Conservation (phyloP, 2,888 invertebrate species). For the Linyphia triangularis region DNA sequence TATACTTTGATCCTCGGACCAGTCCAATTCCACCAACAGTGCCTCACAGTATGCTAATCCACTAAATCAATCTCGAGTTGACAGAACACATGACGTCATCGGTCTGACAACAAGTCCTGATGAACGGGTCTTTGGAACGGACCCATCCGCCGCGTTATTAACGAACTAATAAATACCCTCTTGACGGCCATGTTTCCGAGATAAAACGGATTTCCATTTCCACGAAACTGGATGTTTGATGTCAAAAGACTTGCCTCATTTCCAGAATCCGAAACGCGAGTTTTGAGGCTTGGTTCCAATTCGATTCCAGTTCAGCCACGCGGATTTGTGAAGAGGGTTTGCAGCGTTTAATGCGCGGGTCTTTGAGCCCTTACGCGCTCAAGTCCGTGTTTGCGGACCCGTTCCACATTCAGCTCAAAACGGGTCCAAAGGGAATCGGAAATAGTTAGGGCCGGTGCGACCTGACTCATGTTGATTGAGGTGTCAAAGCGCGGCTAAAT, state of each 20-base stretch:
- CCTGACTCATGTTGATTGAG: no score
- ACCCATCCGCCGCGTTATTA: background rate
- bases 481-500: no score
- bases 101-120: background rate
- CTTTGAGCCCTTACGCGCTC: no score
- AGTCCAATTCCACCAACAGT: background rate
- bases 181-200: slow-evolving; percentile 17
- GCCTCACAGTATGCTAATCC: background rate
- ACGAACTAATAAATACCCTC: slow-evolving; percentile 31
- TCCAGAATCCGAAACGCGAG: background rate
- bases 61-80: background rate
- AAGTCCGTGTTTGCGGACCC: no score
- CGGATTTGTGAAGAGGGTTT: slow-evolving; percentile 1
- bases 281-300: background rate
- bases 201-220: slow-evolving; percentile 12
- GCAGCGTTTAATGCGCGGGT: background rate
- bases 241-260: slow-evolving; percentile 28
- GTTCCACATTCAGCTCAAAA: no score
- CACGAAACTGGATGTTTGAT: background rate
- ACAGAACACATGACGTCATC: background rate
- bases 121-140: no score
- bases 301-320: background rate
- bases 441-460: background rate
- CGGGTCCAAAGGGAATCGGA: slow-evolving; percentile 15
- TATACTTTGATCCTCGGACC: background rate